phyloP scores from a whole-genome alignment of 2,888 invertebrate genomes.

The Lycophotia porphyrea region DNA sequence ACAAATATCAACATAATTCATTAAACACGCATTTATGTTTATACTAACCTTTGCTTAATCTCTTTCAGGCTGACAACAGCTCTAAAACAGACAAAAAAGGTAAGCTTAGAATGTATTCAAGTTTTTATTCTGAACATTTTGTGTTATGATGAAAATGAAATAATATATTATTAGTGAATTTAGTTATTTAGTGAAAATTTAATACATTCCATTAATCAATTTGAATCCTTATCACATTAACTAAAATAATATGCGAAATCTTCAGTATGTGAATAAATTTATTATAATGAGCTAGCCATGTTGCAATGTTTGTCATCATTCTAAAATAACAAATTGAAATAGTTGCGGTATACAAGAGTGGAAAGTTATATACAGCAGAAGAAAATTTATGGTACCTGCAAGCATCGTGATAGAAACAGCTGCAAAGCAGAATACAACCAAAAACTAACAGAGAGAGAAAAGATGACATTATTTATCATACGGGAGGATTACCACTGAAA shows the following conservation, averaged over 20 bases:
- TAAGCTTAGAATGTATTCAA: constrained; percentile 77
- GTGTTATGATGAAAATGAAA: constrained; percentile 3
- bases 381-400: constrained; percentile 60
- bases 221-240: constrained; percentile 22
- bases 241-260: constrained; percentile 23
- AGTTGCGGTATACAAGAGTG: constrained; percentile 61
- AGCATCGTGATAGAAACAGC: constrained; percentile 56
- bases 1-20: constrained; percentile 22
- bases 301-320: constrained; percentile 53
- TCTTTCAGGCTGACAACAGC: constrained; percentile 90
- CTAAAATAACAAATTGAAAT: constrained; percentile 45
- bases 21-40: constrained; percentile 28
- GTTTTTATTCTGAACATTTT: constrained; percentile 26
- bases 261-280: constrained; percentile 39
- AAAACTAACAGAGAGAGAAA: constrained; percentile 63
- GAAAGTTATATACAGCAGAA: constrained; percentile 61
- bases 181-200: constrained; percentile 18
- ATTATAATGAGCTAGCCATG: constrained; percentile 25
- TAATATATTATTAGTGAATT: constrained; percentile 28
- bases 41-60: constrained; percentile 58
- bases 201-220: constrained; percentile 16
- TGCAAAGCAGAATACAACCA: constrained; percentile 60
- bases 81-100: constrained; percentile 88
- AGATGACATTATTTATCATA: constrained; percentile 49
- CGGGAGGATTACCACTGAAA: constrained; percentile 65